Base-by-base conservation (phyloP, 2,113 vertebrate genomes). In the Arvicanthis niloticus region DNA sequence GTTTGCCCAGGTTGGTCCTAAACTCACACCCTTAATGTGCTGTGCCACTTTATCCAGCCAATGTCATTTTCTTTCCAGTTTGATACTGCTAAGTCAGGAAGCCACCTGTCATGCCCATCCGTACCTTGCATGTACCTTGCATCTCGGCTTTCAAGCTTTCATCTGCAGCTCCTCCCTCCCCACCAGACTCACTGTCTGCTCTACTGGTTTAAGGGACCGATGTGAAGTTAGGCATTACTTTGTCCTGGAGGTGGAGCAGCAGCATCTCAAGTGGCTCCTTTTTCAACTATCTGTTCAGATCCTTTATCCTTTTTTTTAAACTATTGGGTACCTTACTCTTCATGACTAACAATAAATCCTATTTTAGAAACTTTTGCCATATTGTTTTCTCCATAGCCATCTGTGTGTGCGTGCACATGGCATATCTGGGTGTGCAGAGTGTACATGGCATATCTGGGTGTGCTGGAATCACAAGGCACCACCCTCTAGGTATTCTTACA, bases 211-310 rank as follows among this genome's bases (percentile, higher is more conserved):
- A 58, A 87, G 42, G 60, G 60, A 77, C 45, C 19, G 62, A n/a
- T 89, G n/a, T 37, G 3, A 77, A 11, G 37, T 26, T 45, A 67
- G 56, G 72, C 0, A 58, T 29, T 68, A 80, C 82, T 91, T 91
- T 62, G 78, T 0, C 89, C 42, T 85, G 11, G 42, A 92, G 82
- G 82, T 51, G 19, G 51, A 82, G 29, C n/a, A 51, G 51, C 40
- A 82, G 26, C 81, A 48, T 26, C 68, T 73, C 31, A 7, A 93
- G 72, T n/a, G 93, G 42, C 11, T 92, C 78, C 88, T 88, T 91
- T 94, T 91, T 81, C 42, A 92, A 67, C n/a, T 90, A n/a, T 45
- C 65, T 92, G 6, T 72, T 93, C 42, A 92, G 58, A 91, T 81
- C 21, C n/a, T 95, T 95, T 82, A 58, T 68, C 53, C 24, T 31